A percentile compares a stretch with the other conserved stretches of the same genome.
Conservation (phyloP, 2,888 invertebrate species). For the Syritta pipiens region DNA sequence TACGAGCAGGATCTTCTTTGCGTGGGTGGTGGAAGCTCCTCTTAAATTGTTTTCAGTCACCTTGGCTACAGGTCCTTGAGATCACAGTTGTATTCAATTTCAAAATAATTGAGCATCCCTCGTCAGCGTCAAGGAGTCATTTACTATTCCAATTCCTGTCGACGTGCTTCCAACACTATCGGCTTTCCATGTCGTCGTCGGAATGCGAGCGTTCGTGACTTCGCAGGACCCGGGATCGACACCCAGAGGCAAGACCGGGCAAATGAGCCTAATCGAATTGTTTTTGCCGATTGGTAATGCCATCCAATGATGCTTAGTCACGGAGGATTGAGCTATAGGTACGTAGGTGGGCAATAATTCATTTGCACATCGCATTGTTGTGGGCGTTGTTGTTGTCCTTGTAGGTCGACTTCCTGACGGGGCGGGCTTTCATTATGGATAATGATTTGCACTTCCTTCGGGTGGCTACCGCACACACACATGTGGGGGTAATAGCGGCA, state of each 20-base stretch:
- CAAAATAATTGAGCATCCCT: slow-evolving; percentile 42
- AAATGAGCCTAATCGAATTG: slow-evolving; percentile 49
- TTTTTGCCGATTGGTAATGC: slow-evolving; percentile 42
- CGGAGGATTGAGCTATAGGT: slow-evolving; percentile 28
- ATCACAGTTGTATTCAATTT: slow-evolving; percentile 40
- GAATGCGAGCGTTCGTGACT: slow-evolving; percentile 8
- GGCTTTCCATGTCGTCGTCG: background rate
- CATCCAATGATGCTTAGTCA: slow-evolving; percentile 48
- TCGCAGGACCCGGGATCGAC: background rate
- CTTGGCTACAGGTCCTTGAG: background rate
- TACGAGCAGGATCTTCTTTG: background rate
- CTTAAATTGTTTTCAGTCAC: background rate
- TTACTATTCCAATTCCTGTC: slow-evolving; percentile 39
- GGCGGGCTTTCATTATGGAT: slow-evolving; percentile 33
- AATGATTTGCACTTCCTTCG: slow-evolving; percentile 43
- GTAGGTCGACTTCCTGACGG: slow-evolving; percentile 7
- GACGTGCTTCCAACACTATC: slow-evolving; percentile 24
- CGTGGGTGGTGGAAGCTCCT: background rate
- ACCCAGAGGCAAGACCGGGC: background rate
- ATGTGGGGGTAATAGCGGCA: slow-evolving; percentile 4
- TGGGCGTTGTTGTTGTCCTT: background rate
- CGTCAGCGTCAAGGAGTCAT: slow-evolving; percentile 40
- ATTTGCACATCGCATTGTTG: slow-evolving; percentile 28
- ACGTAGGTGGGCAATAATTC: slow-evolving; percentile 29
- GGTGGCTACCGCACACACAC: background rate